Evolutionary conservation across 2,888 invertebrate species (phyloP).

Genomic region (Timandra comae): DNA sequence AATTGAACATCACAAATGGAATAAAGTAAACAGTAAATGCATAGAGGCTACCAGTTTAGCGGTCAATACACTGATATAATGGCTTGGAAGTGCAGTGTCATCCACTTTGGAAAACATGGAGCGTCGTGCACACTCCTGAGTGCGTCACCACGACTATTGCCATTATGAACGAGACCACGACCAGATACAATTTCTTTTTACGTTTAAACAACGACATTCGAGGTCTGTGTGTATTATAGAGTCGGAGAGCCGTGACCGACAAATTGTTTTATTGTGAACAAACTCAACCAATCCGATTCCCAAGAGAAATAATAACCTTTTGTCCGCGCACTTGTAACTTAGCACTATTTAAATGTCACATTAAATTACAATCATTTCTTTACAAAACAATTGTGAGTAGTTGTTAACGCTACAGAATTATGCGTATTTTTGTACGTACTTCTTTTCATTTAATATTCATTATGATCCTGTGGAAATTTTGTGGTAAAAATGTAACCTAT

Average conservation of each 20-base stretch:
- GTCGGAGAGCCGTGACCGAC: constrained; percentile 24
- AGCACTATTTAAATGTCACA: not conserved
- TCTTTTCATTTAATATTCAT: too few relatives aligned
- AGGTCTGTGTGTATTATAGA: constrained; percentile 21
- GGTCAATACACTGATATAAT: constrained; percentile 39
- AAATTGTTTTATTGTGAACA: constrained; percentile 24
- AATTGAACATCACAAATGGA: too few relatives aligned
- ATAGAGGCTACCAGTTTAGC: constrained; percentile 4
- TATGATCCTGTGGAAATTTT: too few relatives aligned
- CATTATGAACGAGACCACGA: constrained; percentile 35
- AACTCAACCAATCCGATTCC: constrained; percentile 25
- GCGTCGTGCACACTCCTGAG: constrained; percentile 28
- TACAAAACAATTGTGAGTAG: too few relatives aligned
- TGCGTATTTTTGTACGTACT: too few relatives aligned
- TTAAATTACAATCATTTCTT: too few relatives aligned
- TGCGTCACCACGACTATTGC: constrained; percentile 29
- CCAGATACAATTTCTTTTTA: constrained; percentile 29
- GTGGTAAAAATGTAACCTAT: too few relatives aligned
- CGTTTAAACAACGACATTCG: constrained; percentile 30
- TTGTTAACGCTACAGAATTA: too few relatives aligned
- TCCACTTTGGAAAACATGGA: constrained; percentile 36
- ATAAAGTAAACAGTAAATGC: too few relatives aligned
- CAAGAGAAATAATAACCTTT: constrained; percentile 27
- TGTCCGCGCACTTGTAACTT: not conserved
- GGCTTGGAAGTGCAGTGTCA: constrained; percentile 47